These are phyloP conservation scores for Bhutanitis thaidina DNA, from an alignment of 2,888 invertebrate genomes.

Conservation along the genomic window DNA sequence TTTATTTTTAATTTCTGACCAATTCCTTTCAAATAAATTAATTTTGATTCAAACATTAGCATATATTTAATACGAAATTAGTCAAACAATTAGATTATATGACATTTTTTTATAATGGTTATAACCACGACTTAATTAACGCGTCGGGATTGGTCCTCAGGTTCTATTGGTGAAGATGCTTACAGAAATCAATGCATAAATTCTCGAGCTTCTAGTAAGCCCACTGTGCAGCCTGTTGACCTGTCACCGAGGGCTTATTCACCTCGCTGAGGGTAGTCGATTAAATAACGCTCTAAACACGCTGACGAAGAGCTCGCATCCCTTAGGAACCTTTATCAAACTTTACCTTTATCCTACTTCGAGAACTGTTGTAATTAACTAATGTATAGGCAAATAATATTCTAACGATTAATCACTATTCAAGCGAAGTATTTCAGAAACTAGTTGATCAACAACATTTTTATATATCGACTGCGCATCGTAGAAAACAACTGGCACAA, in stretches of 20 bases:
- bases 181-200: not conserved
- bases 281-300: conserved; percentile 7
- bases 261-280: conserved; percentile 7
- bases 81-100: too few relatives aligned
- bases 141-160: too few relatives aligned
- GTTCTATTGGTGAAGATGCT: not conserved
- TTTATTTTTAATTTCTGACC: too few relatives aligned
- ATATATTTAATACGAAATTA: too few relatives aligned
- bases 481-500: conserved; percentile 28
- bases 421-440: not conserved
- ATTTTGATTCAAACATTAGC: too few relatives aligned
- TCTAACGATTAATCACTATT: not conserved
- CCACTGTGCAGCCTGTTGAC: conserved; percentile 9
- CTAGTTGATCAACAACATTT: not conserved
- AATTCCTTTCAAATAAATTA: too few relatives aligned
- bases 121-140: too few relatives aligned
- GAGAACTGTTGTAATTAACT: conserved; percentile 11
- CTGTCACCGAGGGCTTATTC: conserved; percentile 8
- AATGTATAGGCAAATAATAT: too few relatives aligned
- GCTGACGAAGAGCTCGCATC: conserved; percentile 8
- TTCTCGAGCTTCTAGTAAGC: not conserved
- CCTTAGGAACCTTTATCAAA: conserved; percentile 7
- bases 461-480: conserved; percentile 25
- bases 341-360: not conserved
- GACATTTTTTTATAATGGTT: too few relatives aligned